Base-by-base conservation (phyloP, 2,888 invertebrate species). In the Protophormia terraenovae region DNA sequence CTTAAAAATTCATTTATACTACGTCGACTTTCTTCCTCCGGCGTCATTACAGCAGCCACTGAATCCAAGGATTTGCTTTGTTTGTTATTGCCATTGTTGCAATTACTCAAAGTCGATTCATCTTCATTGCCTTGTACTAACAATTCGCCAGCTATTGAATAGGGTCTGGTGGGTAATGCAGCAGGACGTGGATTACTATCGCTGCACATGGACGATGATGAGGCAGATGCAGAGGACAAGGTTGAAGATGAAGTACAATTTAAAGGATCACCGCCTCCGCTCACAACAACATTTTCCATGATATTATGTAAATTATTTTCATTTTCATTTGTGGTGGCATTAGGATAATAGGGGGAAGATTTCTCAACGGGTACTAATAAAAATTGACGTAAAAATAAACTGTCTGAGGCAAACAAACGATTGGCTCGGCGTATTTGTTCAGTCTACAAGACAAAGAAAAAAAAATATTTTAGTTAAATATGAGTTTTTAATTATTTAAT, bases 341-440 rank as follows among this genome's bases (percentile, higher is more conserved):
- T 94, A 89, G 94, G 94, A 90, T 94, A 94, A 89, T 94, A 94
- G 89, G 94, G 94, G 85, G 94, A 95, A 89, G 95, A 95, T 91
- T 94, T 94, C 86, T 95, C 94, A 86, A 96, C 95, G 78, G 98
- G 98, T 91, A 98, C 97, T 91, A 98, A 94, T 89, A 98, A 94
- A 93, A 95, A 96, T 92, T 98, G 97, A 88, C 97, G 95, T 90
- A 98, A 94, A 94, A 98, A 98, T 92, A 98, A 94, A 94, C 98
- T 98, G 93, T 98, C 98, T 75, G 97, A 96, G 41, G 98, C 97
- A 94, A 97, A 98, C 86, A 98, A 94, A 89, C 97, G 95, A 93
- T 98, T 98, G 80, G 96, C 96, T 90, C 98, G 94, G 89, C 98
- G 95, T 91, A 98, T 97, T 93, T 97, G 97, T 94, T 98, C 98